Percentiles rank a stretch among this genome's conserved stretches.
These are phyloP conservation scores for Lithophane semibrunnea DNA, from an alignment of 2,888 invertebrate genomes.

Conservation along the genomic window DNA sequence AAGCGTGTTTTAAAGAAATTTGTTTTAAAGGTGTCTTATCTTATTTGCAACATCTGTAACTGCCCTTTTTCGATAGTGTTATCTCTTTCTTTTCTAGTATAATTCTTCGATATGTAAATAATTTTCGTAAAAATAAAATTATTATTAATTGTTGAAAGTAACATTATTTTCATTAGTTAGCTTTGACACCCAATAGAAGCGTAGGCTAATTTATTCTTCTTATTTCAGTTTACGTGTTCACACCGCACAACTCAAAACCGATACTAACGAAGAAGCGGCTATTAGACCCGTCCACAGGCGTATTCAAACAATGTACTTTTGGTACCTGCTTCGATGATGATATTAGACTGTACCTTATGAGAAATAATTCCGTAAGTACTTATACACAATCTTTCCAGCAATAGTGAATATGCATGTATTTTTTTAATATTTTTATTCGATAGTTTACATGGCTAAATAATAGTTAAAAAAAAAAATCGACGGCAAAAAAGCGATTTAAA, in stretches of 20 bases:
- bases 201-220: conserved; percentile 17
- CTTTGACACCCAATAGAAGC: neutral
- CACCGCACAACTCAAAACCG: conserved; percentile 82
- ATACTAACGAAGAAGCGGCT: conserved; percentile 77
- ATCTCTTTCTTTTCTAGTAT: neutral
- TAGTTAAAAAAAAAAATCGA: too few relatives aligned
- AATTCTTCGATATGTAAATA: neutral
- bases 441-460: too few relatives aligned
- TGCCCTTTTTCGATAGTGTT: neutral
- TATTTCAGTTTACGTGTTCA: conserved; percentile 86
- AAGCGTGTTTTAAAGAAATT: neutral
- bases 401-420: too few relatives aligned
- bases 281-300: conserved; percentile 79
- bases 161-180: neutral
- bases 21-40: neutral
- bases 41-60: neutral
- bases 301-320: conserved; percentile 84
- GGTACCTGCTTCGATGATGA: conserved; percentile 75
- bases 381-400: too few relatives aligned
- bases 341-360: conserved; percentile 82
- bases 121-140: too few relatives aligned
- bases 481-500: too few relatives aligned
- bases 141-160: neutral
- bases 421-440: too few relatives aligned
- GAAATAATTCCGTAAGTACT: conserved; percentile 87